Conservation (phyloP, 2,888 invertebrate species). For the Phasia obesa region DNA sequence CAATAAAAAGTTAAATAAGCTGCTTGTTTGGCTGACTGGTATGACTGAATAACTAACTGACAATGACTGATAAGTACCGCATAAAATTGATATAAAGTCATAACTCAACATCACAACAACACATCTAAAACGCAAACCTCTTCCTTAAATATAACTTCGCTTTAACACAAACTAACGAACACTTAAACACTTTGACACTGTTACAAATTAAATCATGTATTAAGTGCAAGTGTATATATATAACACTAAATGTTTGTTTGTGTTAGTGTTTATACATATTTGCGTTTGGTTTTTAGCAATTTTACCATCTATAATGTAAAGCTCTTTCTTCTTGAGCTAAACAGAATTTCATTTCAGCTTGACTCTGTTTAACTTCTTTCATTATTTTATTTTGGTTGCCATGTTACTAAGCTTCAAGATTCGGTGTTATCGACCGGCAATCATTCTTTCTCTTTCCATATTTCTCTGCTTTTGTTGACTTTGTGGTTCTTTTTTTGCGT, state of each 20-base stretch:
- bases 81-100: constrained; percentile 72
- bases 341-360: constrained; percentile 66
- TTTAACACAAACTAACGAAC: neutral
- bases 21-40: constrained; percentile 14
- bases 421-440: constrained; percentile 68
- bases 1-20: constrained; percentile 35
- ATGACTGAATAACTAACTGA: constrained; percentile 50
- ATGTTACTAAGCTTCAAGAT: constrained; percentile 62
- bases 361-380: constrained; percentile 70
- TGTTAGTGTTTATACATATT: too few species aligned
- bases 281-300: constrained; percentile 42
- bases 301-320: constrained; percentile 41
- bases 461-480: neutral
- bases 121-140: constrained; percentile 50
- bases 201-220: neutral
- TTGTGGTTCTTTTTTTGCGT: constrained; percentile 23
- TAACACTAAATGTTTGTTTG: neutral
- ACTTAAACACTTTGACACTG: neutral
- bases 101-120: constrained; percentile 69
- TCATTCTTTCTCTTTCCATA: constrained; percentile 48
- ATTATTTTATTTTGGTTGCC: constrained; percentile 68
- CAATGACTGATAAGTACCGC: constrained; percentile 72
- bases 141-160: constrained; percentile 11
- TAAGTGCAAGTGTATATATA: neutral
- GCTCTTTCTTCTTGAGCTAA: constrained; percentile 54